phyloP scores from a whole-genome alignment of 2,797 vertebrate genomes.

The Eupleurogrammus muticus region DNA sequence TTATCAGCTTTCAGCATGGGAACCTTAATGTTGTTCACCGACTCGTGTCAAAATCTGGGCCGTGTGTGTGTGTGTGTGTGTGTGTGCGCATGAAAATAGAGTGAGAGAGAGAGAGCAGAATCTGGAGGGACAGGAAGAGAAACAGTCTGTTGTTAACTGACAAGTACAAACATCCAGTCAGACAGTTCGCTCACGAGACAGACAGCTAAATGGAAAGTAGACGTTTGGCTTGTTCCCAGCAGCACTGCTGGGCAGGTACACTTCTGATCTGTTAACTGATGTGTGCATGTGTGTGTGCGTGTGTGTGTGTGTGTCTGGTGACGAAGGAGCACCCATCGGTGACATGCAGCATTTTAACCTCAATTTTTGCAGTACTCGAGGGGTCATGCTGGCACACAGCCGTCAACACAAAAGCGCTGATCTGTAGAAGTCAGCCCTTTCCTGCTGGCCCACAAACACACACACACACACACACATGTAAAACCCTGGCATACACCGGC shows the following conservation, averaged over 20 bases:
- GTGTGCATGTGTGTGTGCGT: conserved; percentile 16
- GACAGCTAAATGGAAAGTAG: conserved; percentile 28
- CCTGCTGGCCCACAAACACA: conserved; percentile 57
- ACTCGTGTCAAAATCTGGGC: conserved; percentile 65
- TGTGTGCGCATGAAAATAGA: conserved; percentile 14
- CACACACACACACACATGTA: conserved; percentile 22
- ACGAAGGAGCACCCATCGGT: conserved; percentile 1
- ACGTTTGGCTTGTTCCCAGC: conserved; percentile 14
- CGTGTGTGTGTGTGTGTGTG: conserved; percentile 22
- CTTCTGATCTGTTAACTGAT: conserved; percentile 9
- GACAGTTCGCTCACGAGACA: conserved; percentile 36
- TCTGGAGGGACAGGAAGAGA: conserved; percentile 50
- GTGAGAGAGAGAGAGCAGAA: conserved; percentile 28
- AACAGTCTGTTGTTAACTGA: conserved; percentile 51
- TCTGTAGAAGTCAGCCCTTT: conserved; percentile 71
- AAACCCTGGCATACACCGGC: conserved; percentile 30
- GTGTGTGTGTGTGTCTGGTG: conserved; percentile 10
- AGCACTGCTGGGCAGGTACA: conserved; percentile 22
- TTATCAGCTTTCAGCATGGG: conserved; percentile 75
- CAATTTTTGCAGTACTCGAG: conserved; percentile 65
- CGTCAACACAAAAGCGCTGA: conserved; percentile 73
- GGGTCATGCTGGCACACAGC: conserved; percentile 52
- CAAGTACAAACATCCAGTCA: conserved; percentile 53
- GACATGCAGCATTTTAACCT: conserved; percentile 29
- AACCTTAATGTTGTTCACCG: conserved; percentile 63